Base-by-base conservation (phyloP, 2,797 vertebrate genomes). In the Acipenser ruthenus region DNA sequence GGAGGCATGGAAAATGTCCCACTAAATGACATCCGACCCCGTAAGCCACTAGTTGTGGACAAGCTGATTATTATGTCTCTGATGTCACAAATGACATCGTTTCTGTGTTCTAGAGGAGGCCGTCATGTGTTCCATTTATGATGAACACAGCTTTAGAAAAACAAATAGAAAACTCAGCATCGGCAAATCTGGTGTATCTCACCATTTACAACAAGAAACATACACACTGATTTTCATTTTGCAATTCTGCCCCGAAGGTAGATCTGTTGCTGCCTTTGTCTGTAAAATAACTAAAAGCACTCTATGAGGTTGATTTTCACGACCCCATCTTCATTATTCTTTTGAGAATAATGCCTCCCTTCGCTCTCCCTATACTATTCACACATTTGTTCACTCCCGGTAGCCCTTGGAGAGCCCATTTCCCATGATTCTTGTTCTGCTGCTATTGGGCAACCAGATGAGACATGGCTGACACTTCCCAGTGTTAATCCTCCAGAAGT, bases 1-100 rank as follows among this genome's bases (percentile, higher is more conserved):
- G 69, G 72, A 77, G 79, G 84, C 83, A 84, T 81, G 81, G 81
- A 15, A 48, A 75, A 66, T 53, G 23, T 56, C 59, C 64, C 59
- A 55, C 55, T 66, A 66, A 70, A 68, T 65, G 65, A 63, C 67
- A 66, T 15, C 50, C 37, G 53, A 65, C 53, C 10, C 62, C 18
- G 15, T 55, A 60, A 62, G 50, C 68, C 67, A 62, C 65, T 53
- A 56, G 53, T 13, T 13, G 51, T 50, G 23, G 15, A 52, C 49
- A 64, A 68, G 61, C 58, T 66, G 13, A 37, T 61, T 70, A 68
- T 53, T 23, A 49, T 67, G 65, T 13, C 52, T 65, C 52, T 70
- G 68, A 73, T 73, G 70, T 72, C 72, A 76, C 65, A 60, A 48
- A 58, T 69, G 59, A 49, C 58, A 62, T 63, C 13, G 51, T 49